Conservation (phyloP, 2,113 vertebrate genomes). For the Anseranas semipalmata region DNA sequence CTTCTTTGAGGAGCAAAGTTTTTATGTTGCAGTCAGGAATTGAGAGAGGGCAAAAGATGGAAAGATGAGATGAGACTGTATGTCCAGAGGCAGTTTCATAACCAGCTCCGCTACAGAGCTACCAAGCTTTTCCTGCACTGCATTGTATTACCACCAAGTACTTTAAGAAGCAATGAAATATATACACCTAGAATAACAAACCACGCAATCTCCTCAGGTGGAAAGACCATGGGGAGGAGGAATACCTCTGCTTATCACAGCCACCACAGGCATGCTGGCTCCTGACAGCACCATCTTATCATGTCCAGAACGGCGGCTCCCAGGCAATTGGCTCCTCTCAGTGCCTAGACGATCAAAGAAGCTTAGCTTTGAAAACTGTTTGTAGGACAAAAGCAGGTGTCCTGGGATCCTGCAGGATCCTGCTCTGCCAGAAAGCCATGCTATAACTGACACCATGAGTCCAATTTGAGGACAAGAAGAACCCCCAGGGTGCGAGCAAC, state of each 20-base stretch:
- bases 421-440: background rate
- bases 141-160: fast-evolving
- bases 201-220: background rate
- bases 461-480: background rate
- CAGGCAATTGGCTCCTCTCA: background rate
- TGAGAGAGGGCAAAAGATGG: background rate
- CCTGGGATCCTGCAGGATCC: background rate
- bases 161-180: background rate
- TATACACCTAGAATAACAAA: background rate
- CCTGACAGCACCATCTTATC: background rate
- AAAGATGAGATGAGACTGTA: background rate
- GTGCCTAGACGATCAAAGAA: background rate
- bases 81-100: background rate
- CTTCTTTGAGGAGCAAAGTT: background rate
- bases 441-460: background rate
- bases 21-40: background rate
- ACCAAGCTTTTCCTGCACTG: background rate
- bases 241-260: slow-evolving; percentile 8
- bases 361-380: background rate
- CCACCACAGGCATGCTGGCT: slow-evolving; percentile 3
- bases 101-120: background rate
- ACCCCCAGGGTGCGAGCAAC: background rate
- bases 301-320: fast-evolving
- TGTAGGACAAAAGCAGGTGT: background rate
- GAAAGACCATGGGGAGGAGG: background rate